phyloP scores from a whole-genome alignment of 2,888 invertebrate genomes.

The Ophioninae sp. region DNA sequence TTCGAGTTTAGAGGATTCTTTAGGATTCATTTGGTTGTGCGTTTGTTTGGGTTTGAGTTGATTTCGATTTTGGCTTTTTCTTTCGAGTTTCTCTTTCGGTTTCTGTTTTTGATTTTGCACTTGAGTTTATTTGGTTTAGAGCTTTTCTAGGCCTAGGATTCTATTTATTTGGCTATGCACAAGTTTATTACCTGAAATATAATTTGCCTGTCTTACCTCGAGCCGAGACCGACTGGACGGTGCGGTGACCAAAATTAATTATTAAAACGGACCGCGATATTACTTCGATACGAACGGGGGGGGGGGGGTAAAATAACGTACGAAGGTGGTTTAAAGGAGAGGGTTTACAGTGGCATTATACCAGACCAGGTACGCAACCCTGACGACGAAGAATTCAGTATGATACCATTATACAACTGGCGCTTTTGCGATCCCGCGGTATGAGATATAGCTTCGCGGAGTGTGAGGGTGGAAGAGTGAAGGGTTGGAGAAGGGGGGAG shows the following conservation, averaged over 20 bases:
- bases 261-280: constrained; percentile 71
- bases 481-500: neutral
- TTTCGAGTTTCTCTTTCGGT: too few relatives aligned
- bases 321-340: constrained; percentile 5
- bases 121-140: neutral
- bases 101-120: too few relatives aligned
- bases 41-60: too few relatives aligned
- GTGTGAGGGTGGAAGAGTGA: neutral
- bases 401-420: constrained; percentile 24
- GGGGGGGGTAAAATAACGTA: constrained; percentile 29
- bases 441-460: constrained; percentile 38
- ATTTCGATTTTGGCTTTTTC: too few relatives aligned
- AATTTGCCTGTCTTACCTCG: too few relatives aligned
- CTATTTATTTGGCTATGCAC: too few relatives aligned
- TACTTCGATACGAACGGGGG: constrained; percentile 65
- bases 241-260: constrained; percentile 67
- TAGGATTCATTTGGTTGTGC: too few relatives aligned
- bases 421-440: constrained; percentile 52
- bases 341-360: constrained; percentile 17
- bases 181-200: too few relatives aligned
- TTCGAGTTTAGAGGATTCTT: too few relatives aligned
- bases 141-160: too few relatives aligned
- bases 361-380: constrained; percentile 1
- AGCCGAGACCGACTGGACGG: constrained; percentile 20
- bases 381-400: constrained; percentile 34